These are phyloP conservation scores for Pseudopodoces humilis DNA, from an alignment of 2,113 vertebrate species.

Conservation along the genomic window DNA sequence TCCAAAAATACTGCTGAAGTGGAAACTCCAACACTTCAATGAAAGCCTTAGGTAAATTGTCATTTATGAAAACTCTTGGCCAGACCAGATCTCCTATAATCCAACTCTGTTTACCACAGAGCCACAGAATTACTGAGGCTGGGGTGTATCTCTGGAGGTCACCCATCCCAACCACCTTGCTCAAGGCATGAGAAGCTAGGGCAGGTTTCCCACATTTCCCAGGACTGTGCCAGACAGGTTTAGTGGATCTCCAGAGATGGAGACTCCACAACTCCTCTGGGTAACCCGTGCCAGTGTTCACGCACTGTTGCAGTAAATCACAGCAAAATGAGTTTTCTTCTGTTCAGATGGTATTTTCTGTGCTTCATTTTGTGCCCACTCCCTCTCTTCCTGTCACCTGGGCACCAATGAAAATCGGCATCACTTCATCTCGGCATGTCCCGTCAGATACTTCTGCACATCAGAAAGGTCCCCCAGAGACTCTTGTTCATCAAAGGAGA, in stretches of 20 bases:
- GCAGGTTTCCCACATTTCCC: neutral
- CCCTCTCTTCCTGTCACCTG: neutral
- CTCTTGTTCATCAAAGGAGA: neutral
- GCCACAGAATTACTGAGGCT: neutral
- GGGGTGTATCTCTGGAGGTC: neutral
- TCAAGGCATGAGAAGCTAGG: neutral
- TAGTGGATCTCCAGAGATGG: neutral
- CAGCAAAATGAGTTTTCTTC: neutral
- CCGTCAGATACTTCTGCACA: neutral
- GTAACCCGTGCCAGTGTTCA: neutral
- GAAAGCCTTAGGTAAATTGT: neutral
- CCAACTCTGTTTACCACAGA: neutral
- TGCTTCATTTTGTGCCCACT: neutral
- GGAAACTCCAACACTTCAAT: neutral
- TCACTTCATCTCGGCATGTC: neutral
- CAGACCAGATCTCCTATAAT: neutral
- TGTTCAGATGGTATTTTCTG: neutral
- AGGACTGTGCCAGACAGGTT: neutral
- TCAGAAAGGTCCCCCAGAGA: neutral
- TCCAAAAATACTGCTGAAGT: neutral
- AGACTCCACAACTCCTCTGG: neutral
- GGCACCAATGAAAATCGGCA: neutral
- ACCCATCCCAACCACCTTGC: neutral
- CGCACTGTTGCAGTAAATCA: neutral
- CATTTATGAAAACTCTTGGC: neutral